phyloP scores from a whole-genome alignment of 2,888 invertebrate species.

The Myopa testacea region DNA sequence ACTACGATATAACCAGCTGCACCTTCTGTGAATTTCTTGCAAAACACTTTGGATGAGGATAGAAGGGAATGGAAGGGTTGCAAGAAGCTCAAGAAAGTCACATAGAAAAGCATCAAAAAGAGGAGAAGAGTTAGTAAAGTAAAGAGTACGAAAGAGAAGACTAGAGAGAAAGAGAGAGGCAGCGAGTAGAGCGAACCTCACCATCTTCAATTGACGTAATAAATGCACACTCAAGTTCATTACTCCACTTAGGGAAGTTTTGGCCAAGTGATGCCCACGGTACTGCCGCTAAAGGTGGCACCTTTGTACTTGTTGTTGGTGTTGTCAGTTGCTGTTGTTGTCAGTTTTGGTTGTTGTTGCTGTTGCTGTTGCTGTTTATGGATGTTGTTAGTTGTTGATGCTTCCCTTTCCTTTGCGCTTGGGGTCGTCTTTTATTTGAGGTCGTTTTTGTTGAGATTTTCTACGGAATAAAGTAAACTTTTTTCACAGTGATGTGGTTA shows the following conservation, averaged over 20 bases:
- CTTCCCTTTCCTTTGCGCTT: too few relatives aligned
- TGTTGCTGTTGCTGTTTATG: constrained; percentile 5
- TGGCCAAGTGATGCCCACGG: background rate
- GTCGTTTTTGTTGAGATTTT: background rate
- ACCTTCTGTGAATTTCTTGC: constrained; percentile 15
- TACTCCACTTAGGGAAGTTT: constrained; percentile 34
- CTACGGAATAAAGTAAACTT: background rate
- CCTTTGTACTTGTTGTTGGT: background rate
- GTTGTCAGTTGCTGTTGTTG: background rate
- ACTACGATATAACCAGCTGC: constrained; percentile 16
- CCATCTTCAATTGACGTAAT: constrained; percentile 34
- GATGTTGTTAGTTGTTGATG: background rate
- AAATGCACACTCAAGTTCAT: constrained; percentile 39
- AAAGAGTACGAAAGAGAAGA: background rate
- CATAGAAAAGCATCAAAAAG: background rate
- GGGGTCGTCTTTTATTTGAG: background rate
- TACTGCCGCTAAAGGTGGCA: background rate
- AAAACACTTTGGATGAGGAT: constrained; percentile 11
- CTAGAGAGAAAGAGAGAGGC: background rate
- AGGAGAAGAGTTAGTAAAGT: background rate
- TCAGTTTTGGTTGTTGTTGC: background rate
- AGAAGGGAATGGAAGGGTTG: background rate
- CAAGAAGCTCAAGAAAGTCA: too few relatives aligned
- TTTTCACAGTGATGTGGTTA: background rate
- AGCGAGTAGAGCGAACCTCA: background rate